Conservation (phyloP, 2,113 vertebrate species). For the Sprattus sprattus region DNA sequence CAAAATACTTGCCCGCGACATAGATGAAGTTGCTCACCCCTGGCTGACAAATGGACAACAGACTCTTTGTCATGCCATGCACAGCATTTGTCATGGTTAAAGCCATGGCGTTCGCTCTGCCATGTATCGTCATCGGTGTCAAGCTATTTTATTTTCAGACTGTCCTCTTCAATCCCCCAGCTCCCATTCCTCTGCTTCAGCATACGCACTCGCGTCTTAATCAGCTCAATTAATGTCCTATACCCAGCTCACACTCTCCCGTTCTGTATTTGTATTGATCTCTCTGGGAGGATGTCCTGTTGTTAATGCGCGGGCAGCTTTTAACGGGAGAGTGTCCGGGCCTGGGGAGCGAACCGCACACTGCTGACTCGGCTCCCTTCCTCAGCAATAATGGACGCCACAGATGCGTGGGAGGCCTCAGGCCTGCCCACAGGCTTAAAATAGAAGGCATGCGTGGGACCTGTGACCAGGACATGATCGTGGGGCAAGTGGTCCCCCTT, state of each 20-base stretch:
- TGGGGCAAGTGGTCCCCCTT: background rate
- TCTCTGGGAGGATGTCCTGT: slow-evolving; percentile 24
- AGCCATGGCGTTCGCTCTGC: background rate
- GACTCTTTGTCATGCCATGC: background rate
- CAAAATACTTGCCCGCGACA: background rate
- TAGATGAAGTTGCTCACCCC: background rate
- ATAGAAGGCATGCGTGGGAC: background rate
- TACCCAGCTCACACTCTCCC: slow-evolving; percentile 12
- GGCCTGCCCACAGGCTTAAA: slow-evolving; percentile 13
- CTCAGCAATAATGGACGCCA: background rate
- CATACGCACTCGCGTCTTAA: background rate
- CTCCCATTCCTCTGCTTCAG: background rate
- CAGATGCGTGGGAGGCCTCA: background rate
- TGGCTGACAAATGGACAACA: background rate
- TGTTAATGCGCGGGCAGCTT: slow-evolving; percentile 31
- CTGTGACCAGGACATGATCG: background rate
- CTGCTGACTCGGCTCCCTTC: background rate
- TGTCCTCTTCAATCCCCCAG: background rate
- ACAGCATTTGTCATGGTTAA: background rate
- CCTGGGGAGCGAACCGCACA: background rate
- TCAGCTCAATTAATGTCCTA: slow-evolving; percentile 19
- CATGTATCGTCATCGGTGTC: too few species aligned
- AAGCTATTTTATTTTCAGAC: background rate
- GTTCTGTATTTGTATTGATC: slow-evolving; percentile 28
- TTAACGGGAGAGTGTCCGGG: slow-evolving; percentile 6